These are phyloP conservation scores for Parambassis ranga DNA, from an alignment of 2,797 vertebrate genomes.

Conservation along the genomic window DNA sequence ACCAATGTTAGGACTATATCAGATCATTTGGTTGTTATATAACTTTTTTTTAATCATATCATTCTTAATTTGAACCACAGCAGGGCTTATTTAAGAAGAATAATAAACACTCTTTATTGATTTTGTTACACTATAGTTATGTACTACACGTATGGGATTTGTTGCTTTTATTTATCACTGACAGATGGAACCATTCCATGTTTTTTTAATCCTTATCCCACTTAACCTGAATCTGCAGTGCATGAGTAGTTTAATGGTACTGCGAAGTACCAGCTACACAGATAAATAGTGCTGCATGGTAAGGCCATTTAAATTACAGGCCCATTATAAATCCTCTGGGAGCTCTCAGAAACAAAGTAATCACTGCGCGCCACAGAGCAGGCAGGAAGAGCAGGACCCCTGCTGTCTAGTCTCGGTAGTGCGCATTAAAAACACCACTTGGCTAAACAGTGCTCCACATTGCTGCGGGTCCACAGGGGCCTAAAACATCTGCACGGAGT, in stretches of 20 bases:
- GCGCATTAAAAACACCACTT: not conserved
- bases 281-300: conserved; percentile 38
- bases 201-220: not conserved
- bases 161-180: conserved; percentile 11
- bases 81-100: conserved; percentile 12
- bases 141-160: too few species aligned
- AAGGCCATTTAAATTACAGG: conserved; percentile 48
- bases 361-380: not conserved
- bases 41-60: not conserved
- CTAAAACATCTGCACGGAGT: not conserved
- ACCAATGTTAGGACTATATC: not conserved
- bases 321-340: conserved; percentile 45
- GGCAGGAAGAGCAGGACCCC: conserved; percentile 57
- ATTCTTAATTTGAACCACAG: conserved; percentile 4
- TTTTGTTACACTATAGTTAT: not conserved
- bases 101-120: conserved; percentile 8
- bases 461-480: not conserved
- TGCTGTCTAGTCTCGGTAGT: conserved; percentile 51
- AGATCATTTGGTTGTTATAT: conserved; percentile 10
- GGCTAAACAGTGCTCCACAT: not conserved
- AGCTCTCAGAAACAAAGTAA: conserved; percentile 37
- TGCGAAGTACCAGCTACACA: conserved; percentile 22
- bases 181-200: conserved; percentile 6
- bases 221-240: conserved; percentile 20
- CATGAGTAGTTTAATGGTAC: not conserved